Evolutionary conservation across 2,888 invertebrate genomes (phyloP), one percentile per base, ranked within the genome.

Genomic region (Hanleya hanleyi): DNA sequence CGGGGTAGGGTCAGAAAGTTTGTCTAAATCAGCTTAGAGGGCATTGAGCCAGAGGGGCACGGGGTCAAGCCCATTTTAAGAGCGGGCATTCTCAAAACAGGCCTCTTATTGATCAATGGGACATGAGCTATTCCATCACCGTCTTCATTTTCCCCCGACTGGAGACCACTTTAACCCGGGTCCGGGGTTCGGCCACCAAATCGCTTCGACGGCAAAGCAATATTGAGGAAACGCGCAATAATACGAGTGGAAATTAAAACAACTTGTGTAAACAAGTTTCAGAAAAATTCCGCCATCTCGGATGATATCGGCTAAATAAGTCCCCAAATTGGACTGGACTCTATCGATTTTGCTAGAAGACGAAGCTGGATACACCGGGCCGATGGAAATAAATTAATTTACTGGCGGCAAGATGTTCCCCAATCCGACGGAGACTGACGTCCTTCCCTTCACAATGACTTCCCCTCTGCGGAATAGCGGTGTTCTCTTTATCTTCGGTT

Each of bases 181-280:
- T 5, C 47, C 47, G 47, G n/a, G 47, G 22, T 2, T 18, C 57
- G n/a, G 12, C 57, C 22, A 57, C 57, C 57, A 57, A 57, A 1
- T 22, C 32, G 57, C 22, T 57, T 32, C 22, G 57, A 29, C 29
- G 32, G 22, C 57, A 29, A 22, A 29, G 57, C 57, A 57, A 57
- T 57, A 57, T 57, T 57, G 57, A 57, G 57, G 57, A 57, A 57
- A 32, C 57, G 32, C 29, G 57, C 57, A 57, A 57, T 57, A 57
- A 57, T 57, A 57, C 57, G 12, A 57, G 57, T 57, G 57, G 57
- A 57, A 57, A 57, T 57, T 57, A 57, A 57, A 57, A 57, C 57
- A 57, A 57, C 57, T 57, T 57, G 57, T 57, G 57, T 26, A 57
- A 57, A 57, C 57, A 57, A 26, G 29, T 57, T 57, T 57, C 57